Evolutionary conservation across 2,888 invertebrate genomes (phyloP).

Genomic region (Galerucella calmariensis): DNA sequence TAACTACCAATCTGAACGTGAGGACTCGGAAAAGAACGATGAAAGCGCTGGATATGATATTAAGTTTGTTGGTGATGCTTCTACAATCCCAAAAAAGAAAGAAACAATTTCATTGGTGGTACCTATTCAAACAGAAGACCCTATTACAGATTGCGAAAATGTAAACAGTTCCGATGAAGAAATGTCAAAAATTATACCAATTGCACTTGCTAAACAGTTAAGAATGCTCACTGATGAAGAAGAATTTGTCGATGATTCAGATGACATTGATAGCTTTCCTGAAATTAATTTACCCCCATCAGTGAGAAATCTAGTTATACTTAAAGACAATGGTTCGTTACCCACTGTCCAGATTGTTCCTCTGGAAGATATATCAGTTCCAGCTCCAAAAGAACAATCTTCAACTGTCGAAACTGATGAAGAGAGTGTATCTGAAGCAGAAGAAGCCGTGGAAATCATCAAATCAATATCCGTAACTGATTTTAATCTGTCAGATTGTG

Average conservation of each 20-base stretch:
- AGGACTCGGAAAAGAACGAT: constrained; percentile 31
- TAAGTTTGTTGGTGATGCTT: constrained; percentile 6
- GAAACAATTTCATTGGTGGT: constrained; percentile 24
- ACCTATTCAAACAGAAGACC: constrained; percentile 54
- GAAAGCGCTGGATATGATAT: constrained; percentile 18
- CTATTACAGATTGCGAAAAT: constrained; percentile 66
- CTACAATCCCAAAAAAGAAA: constrained; percentile 10
- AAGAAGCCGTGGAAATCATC: constrained; percentile 54
- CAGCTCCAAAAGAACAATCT: constrained; percentile 38
- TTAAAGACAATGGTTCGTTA: constrained; percentile 51
- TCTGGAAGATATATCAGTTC: constrained; percentile 53
- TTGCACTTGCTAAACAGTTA: constrained; percentile 57
- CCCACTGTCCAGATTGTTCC: constrained; percentile 66
- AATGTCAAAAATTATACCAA: constrained; percentile 57
- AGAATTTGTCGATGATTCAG: constrained; percentile 48
- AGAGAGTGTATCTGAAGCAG: constrained; percentile 60
- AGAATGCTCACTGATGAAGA: constrained; percentile 49
- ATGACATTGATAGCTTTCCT: constrained; percentile 40
- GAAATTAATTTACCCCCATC: constrained; percentile 62
- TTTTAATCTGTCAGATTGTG: constrained; percentile 52
- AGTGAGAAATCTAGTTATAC: constrained; percentile 64
- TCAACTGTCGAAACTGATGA: constrained; percentile 53
- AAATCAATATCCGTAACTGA: constrained; percentile 42
- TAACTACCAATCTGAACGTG: constrained; percentile 43
- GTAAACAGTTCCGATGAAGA: constrained; percentile 60